Conservation (phyloP, 2,797 vertebrate species). For the Acanthurus tractus region DNA sequence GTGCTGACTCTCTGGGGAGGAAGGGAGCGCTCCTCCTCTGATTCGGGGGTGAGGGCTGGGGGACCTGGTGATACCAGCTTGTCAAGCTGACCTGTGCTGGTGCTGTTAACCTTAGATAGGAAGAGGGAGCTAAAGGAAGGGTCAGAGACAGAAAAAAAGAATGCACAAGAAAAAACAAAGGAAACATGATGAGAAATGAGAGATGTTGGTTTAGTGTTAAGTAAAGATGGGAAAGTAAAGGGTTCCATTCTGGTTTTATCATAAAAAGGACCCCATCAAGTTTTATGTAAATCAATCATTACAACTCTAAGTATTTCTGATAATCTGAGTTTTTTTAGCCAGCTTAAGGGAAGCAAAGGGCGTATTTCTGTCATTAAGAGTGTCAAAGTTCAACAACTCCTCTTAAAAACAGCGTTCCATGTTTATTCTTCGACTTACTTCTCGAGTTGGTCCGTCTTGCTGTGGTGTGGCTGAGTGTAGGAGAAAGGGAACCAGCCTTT, state of each 20-base stretch:
- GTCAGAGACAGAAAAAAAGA: slow-evolving; percentile 37
- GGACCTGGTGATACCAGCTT: slow-evolving; percentile 79
- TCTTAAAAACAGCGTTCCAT: not conserved
- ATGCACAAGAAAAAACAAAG: slow-evolving; percentile 21
- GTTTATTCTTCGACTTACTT: slow-evolving; percentile 71
- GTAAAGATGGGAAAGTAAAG: slow-evolving; percentile 15
- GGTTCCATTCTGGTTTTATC: slow-evolving; percentile 21
- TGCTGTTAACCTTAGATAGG: slow-evolving; percentile 89
- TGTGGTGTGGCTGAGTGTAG: slow-evolving; percentile 86
- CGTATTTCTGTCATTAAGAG: slow-evolving; percentile 8
- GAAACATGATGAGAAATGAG: slow-evolving; percentile 25
- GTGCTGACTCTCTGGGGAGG: slow-evolving; percentile 85
- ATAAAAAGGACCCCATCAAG: not conserved
- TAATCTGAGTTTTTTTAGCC: not conserved
- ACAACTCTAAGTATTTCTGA: not conserved
- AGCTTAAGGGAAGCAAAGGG: slow-evolving; percentile 6
- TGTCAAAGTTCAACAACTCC: slow-evolving; percentile 16
- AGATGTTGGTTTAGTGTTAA: slow-evolving; percentile 35
- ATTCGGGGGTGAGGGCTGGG: slow-evolving; percentile 76
- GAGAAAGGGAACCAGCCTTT: slow-evolving; percentile 94
- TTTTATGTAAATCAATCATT: slow-evolving; percentile 16
- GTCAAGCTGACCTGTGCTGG: slow-evolving; percentile 88
- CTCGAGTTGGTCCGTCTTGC: slow-evolving; percentile 76
- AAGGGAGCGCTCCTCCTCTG: slow-evolving; percentile 78
- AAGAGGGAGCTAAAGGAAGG: slow-evolving; percentile 76